Percentiles rank a stretch among this genome's conserved stretches.
Evolutionary conservation across 2,888 invertebrate species (phyloP).

Genomic region (Epicampocera succincta): DNA sequence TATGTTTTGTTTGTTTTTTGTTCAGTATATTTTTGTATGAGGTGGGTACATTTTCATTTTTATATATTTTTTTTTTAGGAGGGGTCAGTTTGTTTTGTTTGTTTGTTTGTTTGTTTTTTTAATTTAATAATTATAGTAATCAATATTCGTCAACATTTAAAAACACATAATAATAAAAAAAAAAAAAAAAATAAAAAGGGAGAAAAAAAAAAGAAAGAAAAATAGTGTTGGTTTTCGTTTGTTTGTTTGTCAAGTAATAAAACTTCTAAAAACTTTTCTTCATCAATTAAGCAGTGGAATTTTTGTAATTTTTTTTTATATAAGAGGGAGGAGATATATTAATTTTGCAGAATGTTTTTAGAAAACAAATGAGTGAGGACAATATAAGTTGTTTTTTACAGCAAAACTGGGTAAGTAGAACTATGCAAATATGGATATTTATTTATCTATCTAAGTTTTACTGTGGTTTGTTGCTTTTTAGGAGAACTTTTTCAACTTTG

Average conservation of each 20-base stretch:
- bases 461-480: background rate
- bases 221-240: slow-evolving; percentile 69
- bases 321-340: slow-evolving; percentile 21
- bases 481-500: slow-evolving; percentile 19
- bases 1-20: slow-evolving; percentile 58
- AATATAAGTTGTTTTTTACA: slow-evolving; percentile 12
- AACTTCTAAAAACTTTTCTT: slow-evolving; percentile 60
- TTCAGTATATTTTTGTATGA: slow-evolving; percentile 45
- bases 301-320: slow-evolving; percentile 47
- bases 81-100: slow-evolving; percentile 48
- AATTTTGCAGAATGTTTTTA: slow-evolving; percentile 30
- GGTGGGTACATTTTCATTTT: slow-evolving; percentile 26
- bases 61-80: slow-evolving; percentile 26
- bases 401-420: background rate
- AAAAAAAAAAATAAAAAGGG: slow-evolving; percentile 52
- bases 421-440: slow-evolving; percentile 16
- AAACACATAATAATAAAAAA: slow-evolving; percentile 59
- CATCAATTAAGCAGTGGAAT: slow-evolving; percentile 52
- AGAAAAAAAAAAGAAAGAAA: slow-evolving; percentile 70
- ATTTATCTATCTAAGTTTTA: no score
- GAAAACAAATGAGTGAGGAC: slow-evolving; percentile 45
- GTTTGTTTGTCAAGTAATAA: slow-evolving; percentile 64
- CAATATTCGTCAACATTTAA: slow-evolving; percentile 67
- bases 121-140: slow-evolving; percentile 50
- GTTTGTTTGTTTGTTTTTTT: slow-evolving; percentile 47